Conservation (phyloP, 2,113 vertebrate genomes). For the Phalacrocorax brasilianus region DNA sequence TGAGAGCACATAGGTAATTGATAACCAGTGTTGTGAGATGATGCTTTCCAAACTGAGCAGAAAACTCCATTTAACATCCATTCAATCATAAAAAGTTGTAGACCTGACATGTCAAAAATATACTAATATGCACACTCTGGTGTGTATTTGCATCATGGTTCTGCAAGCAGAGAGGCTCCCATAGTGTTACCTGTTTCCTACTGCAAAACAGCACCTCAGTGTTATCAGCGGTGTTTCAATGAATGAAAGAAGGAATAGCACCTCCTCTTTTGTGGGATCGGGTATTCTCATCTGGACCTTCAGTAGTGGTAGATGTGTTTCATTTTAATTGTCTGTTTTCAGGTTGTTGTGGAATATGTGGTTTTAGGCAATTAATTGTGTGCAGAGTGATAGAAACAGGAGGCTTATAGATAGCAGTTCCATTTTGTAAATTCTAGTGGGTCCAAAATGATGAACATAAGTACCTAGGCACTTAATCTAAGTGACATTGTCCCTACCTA, state of each 20-base stretch:
- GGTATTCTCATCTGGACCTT: not conserved
- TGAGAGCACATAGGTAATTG: not conserved
- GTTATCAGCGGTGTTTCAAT: not conserved
- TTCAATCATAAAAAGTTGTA: not conserved
- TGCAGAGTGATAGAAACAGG: not conserved
- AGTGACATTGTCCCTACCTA: not conserved
- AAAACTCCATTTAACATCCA: conserved; percentile 1
- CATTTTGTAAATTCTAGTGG: not conserved
- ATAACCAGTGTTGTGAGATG: not conserved
- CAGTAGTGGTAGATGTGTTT: not conserved
- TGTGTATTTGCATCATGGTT: not conserved
- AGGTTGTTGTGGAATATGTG: not conserved
- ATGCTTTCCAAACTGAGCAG: not conserved
- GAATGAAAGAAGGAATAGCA: not conserved
- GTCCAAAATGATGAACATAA: not conserved
- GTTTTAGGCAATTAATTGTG: not conserved
- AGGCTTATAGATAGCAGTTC: not conserved
- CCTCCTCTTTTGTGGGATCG: not conserved
- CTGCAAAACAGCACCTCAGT: not conserved
- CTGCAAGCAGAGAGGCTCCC: not conserved
- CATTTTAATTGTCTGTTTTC: not conserved
- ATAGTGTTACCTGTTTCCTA: not conserved
- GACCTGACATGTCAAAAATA: not conserved
- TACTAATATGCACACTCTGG: not conserved
- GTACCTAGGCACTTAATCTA: not conserved